phyloP scores from a whole-genome alignment of 2,113 vertebrate genomes.

The Forbesichthys papilliferus region DNA sequence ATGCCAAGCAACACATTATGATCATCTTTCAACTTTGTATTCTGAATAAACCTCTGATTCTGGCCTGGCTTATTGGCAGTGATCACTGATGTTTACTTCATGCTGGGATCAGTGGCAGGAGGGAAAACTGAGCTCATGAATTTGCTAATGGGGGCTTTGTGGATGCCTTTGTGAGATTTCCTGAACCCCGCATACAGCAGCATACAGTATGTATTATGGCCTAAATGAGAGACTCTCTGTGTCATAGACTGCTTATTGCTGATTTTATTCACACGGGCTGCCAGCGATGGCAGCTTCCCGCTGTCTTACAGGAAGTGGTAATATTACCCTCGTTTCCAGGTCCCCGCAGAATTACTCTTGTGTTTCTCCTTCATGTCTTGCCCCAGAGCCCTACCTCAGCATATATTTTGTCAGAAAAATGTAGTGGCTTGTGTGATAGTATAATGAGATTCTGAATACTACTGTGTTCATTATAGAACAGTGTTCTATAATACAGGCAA shows the following conservation, averaged over 20 bases:
- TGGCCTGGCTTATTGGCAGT: slow-evolving; percentile 36
- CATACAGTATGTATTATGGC: slow-evolving; percentile 14
- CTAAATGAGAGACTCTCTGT: slow-evolving; percentile 40
- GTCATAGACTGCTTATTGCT: slow-evolving; percentile 49
- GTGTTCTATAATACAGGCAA: no score
- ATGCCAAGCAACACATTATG: slow-evolving; percentile 15
- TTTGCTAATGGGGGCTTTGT: slow-evolving; percentile 37
- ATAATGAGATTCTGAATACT: slow-evolving; percentile 19
- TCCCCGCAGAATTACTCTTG: slow-evolving; percentile 24
- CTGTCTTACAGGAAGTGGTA: slow-evolving; percentile 55
- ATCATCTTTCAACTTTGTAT: slow-evolving; percentile 28
- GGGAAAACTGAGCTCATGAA: slow-evolving; percentile 54
- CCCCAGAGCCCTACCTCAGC: slow-evolving; percentile 13
- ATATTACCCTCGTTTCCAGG: slow-evolving; percentile 46
- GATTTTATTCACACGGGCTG: slow-evolving; percentile 56
- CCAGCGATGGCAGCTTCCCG: slow-evolving; percentile 50
- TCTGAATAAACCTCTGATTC: slow-evolving; percentile 53
- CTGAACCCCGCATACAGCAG: slow-evolving; percentile 30
- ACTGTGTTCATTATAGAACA: no score
- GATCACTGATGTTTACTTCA: slow-evolving; percentile 49
- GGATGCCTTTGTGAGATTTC: slow-evolving; percentile 45
- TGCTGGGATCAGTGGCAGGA: slow-evolving; percentile 55
- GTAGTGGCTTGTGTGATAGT: slow-evolving; percentile 55
- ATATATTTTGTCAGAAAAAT: slow-evolving; percentile 37
- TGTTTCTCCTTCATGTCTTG: slow-evolving; percentile 42